phyloP scores from a whole-genome alignment of 1,140 invertebrate species.

The Drosophila parabipectinata region DNA sequence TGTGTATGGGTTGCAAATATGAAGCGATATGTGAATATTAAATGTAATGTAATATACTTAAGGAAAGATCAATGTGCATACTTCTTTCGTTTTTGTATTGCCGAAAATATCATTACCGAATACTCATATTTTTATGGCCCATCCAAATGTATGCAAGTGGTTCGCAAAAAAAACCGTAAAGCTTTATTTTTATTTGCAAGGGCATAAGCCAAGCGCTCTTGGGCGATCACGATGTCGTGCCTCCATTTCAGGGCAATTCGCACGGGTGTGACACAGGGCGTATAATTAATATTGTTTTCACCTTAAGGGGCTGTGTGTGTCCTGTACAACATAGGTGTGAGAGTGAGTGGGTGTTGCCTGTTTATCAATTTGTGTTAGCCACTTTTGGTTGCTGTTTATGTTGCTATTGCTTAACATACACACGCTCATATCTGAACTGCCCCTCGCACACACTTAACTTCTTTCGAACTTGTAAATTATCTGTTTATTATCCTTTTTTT shows the following conservation, averaged over 20 bases:
- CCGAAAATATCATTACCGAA: slow-evolving; percentile 8
- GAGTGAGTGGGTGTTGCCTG: slow-evolving; percentile 35
- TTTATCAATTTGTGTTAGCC: slow-evolving; percentile 61
- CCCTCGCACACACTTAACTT: slow-evolving; percentile 17
- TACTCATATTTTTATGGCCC: slow-evolving; percentile 21
- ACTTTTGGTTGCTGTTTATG: slow-evolving; percentile 32
- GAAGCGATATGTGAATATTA: not conserved
- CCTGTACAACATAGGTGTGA: not conserved
- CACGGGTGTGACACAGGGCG: slow-evolving; percentile 57
- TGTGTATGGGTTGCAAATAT: slow-evolving; percentile 14
- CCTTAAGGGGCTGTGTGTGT: slow-evolving; percentile 18
- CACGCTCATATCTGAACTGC: slow-evolving; percentile 6
- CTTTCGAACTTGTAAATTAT: slow-evolving; percentile 20
- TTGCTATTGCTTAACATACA: slow-evolving; percentile 17
- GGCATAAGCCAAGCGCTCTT: slow-evolving; percentile 24
- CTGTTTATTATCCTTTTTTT: slow-evolving; percentile 16
- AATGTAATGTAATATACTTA: not conserved
- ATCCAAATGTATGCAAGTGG: slow-evolving; percentile 8
- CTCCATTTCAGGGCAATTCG: slow-evolving; percentile 15
- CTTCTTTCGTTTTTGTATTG: slow-evolving; percentile 8
- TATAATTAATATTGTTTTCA: slow-evolving; percentile 71
- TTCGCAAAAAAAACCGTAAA: slow-evolving; percentile 14
- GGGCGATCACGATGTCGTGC: slow-evolving; percentile 9
- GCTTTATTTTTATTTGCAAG: slow-evolving; percentile 46
- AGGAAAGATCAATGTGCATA: not conserved